Percentiles rank a stretch among this genome's conserved stretches.
Evolutionary conservation across 2,888 invertebrate species (phyloP).

Genomic region (Caenorhabditis imperialis): DNA sequence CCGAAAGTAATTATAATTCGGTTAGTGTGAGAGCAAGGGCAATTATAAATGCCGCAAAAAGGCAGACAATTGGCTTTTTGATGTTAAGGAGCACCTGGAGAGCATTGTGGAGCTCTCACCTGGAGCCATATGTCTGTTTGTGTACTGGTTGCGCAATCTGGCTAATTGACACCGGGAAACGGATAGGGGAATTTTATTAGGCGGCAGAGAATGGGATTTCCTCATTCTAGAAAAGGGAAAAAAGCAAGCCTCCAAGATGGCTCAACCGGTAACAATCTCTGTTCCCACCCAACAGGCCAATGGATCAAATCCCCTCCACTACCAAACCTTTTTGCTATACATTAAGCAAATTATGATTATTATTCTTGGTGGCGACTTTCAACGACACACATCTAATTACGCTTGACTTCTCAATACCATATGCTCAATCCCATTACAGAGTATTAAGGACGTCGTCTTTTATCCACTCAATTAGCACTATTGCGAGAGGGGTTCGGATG

Average conservation of each 20-base stretch:
- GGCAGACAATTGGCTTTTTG: conserved; percentile 22
- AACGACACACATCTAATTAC: conserved; percentile 44
- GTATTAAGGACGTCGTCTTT: conserved; percentile 27
- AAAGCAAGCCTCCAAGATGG: too few species aligned
- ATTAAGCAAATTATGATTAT: conserved; percentile 46
- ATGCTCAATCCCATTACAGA: conserved; percentile 55
- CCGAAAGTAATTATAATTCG: conserved; percentile 21
- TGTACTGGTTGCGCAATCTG: conserved; percentile 7
- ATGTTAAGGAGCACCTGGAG: conserved; percentile 32
- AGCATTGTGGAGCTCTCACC: too few species aligned
- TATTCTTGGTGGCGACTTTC: background rate
- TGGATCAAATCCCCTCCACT: too few species aligned
- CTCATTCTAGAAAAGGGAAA: too few species aligned
- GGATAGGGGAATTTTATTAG: too few species aligned
- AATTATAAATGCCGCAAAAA: conserved; percentile 50
- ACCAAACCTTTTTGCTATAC: background rate
- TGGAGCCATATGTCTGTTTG: too few species aligned
- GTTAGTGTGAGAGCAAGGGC: conserved; percentile 20
- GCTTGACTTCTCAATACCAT: conserved; percentile 44
- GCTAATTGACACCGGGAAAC: conserved; percentile 7
- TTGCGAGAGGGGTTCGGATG: background rate
- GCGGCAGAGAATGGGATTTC: too few species aligned
- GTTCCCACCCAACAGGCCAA: too few species aligned
- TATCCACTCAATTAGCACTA: conserved; percentile 54
- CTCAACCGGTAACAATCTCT: too few species aligned